Percentiles rank a stretch among this genome's conserved stretches.
phyloP scores from a whole-genome alignment of 1,140 invertebrate species.

The Eubasilissa regina region DNA sequence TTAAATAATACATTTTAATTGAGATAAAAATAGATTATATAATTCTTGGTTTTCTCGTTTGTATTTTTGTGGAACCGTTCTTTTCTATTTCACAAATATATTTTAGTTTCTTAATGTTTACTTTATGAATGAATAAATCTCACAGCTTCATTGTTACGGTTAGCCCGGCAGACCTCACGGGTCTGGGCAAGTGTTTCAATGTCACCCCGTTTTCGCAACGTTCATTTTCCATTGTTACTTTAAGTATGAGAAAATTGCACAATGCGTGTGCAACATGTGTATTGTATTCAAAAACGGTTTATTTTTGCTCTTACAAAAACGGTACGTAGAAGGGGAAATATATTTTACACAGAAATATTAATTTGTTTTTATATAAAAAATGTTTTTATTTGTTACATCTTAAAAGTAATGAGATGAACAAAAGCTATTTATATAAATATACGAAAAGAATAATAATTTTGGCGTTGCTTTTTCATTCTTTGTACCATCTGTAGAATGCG shows the following conservation, averaged over 20 bases:
- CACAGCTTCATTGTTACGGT: slow-evolving; percentile 23
- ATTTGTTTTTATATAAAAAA: slow-evolving; percentile 48
- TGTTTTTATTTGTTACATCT: slow-evolving; percentile 56
- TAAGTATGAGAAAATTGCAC: slow-evolving; percentile 18
- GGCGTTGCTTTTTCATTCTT: slow-evolving; percentile 16
- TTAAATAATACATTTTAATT: too few species aligned
- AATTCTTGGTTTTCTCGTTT: too few species aligned
- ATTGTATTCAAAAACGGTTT: slow-evolving; percentile 24
- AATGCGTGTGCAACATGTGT: slow-evolving; percentile 14
- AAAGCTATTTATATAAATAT: slow-evolving; percentile 52
- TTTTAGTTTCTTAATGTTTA: too few species aligned
- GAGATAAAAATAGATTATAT: too few species aligned
- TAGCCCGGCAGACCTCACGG: slow-evolving; percentile 17
- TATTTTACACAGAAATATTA: not conserved
- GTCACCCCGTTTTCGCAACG: slow-evolving; percentile 27
- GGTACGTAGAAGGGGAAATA: not conserved
- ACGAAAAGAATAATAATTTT: slow-evolving; percentile 45
- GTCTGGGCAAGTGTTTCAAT: slow-evolving; percentile 41
- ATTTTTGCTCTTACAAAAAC: not conserved
- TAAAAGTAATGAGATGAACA: slow-evolving; percentile 59
- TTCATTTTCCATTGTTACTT: slow-evolving; percentile 31
- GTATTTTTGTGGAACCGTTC: too few species aligned
- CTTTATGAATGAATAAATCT: not conserved
- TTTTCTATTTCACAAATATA: too few species aligned
- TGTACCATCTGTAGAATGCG: not conserved